Evolutionary conservation across 1,140 invertebrate genomes (phyloP).

Genomic region (Drosophila paulistorum): DNA sequence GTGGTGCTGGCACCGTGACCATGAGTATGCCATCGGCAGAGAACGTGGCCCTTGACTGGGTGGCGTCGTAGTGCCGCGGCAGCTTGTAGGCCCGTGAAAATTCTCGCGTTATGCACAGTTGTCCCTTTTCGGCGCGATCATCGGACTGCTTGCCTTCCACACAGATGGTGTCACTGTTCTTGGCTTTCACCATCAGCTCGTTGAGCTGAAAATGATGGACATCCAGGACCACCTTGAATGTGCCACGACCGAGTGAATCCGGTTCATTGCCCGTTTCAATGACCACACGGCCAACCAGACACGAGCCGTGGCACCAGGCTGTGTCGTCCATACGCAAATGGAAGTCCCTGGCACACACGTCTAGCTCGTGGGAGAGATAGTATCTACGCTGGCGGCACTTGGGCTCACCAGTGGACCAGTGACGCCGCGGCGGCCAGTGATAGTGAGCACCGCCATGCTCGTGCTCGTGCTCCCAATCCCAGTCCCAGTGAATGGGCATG

Average conservation of each 20-base stretch:
- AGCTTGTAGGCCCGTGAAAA: slow-evolving; percentile 76
- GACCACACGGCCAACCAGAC: slow-evolving; percentile 66
- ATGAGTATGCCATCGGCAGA: slow-evolving; percentile 78
- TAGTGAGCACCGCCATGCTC: slow-evolving; percentile 50
- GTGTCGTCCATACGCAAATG: slow-evolving; percentile 69
- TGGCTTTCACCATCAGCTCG: slow-evolving; percentile 72
- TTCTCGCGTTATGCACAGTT: slow-evolving; percentile 72
- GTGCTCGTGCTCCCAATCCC: slow-evolving; percentile 75
- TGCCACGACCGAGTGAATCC: slow-evolving; percentile 69
- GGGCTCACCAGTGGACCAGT: slow-evolving; percentile 67
- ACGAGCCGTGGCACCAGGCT: slow-evolving; percentile 77
- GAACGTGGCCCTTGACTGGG: slow-evolving; percentile 71
- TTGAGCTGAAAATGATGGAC: slow-evolving; percentile 74
- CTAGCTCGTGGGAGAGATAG: slow-evolving; percentile 66
- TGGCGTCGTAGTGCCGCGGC: slow-evolving; percentile 76
- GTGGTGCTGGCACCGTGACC: slow-evolving; percentile 78
- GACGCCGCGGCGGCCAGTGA: slow-evolving; percentile 58
- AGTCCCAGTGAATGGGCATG: slow-evolving; percentile 79
- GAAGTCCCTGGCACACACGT: slow-evolving; percentile 72
- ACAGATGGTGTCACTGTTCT: slow-evolving; percentile 71
- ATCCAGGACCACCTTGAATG: slow-evolving; percentile 76
- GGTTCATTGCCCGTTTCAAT: slow-evolving; percentile 73
- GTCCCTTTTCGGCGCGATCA: slow-evolving; percentile 65
- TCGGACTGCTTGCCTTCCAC: slow-evolving; percentile 73
- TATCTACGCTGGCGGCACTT: slow-evolving; percentile 71